A percentile compares a stretch with the other conserved stretches of the same genome.
Conservation (phyloP, 2,888 invertebrate species). For the Chymomyza fuscimana region DNA sequence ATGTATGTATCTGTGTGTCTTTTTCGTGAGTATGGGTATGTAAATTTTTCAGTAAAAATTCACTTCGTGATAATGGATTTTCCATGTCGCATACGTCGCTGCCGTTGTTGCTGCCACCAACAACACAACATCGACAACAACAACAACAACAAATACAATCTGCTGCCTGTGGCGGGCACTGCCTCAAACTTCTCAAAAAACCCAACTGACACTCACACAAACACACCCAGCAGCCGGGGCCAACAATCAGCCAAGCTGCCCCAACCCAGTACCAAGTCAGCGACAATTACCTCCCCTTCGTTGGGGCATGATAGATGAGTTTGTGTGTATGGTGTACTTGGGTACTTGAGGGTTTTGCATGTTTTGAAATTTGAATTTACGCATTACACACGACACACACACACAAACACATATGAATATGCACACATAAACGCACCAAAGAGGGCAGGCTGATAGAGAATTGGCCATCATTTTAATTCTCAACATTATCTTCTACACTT, state of each 20-base stretch:
- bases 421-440: constrained; percentile 33
- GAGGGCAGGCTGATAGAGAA: constrained; percentile 19
- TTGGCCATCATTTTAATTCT: constrained; percentile 24
- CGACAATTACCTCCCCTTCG: constrained; percentile 63
- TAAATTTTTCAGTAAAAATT: constrained; percentile 74
- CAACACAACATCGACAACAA: background rate
- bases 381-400: constrained; percentile 22
- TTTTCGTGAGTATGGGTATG: constrained; percentile 54
- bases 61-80: constrained; percentile 76
- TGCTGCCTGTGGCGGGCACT: constrained; percentile 22
- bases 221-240: constrained; percentile 8
- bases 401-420: constrained; percentile 23
- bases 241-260: constrained; percentile 19
- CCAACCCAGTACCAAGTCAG: constrained; percentile 27
- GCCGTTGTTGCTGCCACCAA: constrained; percentile 44
- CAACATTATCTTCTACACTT: no score
- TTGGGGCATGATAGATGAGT: constrained; percentile 62
- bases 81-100: constrained; percentile 75
- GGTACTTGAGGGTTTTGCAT: constrained; percentile 55
- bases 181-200: constrained; percentile 1
- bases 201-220: constrained; percentile 22
- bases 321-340: constrained; percentile 10
- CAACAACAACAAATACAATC: constrained; percentile 42
- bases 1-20: background rate
- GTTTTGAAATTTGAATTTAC: constrained; percentile 58